Evolutionary conservation across 2,113 vertebrate species (phyloP), one percentile per base, ranked within the genome.

Genomic region (Nannobrachium achirus): DNA sequence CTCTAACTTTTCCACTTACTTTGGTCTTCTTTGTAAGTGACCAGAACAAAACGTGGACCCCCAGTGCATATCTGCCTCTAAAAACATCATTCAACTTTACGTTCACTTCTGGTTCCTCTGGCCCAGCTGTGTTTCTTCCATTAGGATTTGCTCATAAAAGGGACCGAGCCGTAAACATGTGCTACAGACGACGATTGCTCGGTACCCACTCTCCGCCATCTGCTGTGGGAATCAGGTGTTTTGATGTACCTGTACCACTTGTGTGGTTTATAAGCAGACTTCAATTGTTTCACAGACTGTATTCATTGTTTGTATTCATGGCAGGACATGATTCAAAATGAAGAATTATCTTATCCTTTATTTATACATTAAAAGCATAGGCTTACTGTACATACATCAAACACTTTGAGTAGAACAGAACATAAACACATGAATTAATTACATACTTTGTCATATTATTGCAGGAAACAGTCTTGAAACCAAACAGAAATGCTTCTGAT

Each of bases 81-180:
- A 92, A 91, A 90, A 86, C 89, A 91, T 92, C 86, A 91, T 79
- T 94, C 86, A 91, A 84, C 86, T 93, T 93, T 92, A 91, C 76
- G 82, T 88, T 86, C 84, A 83, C 81, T 90, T 88, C 89, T 89
- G 90, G 57, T 76, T 88, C 88, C 88, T 83, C 88, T 79, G 69
- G 75, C 84, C 74, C 79, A 66, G 88, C 75, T 80, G 80, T 84
- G 88, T 82, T 88, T 92, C 89, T 94, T 91, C 93, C 92, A 93
- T 93, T 91, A 93, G 73, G 73, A 75, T 75, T 74, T 76, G 71
- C 81, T 87, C 89, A 93, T 93, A 93, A 93, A 93, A 92, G 66
- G 78, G 52, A 73, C 85, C 71, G 69, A 63, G 76, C 71, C 90
- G 90, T 89, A 90, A 92, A 70, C 62, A 84, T 81, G 55, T 60